Evolutionary conservation across 2,113 vertebrate species (phyloP).

Genomic region (Podarcis muralis): DNA sequence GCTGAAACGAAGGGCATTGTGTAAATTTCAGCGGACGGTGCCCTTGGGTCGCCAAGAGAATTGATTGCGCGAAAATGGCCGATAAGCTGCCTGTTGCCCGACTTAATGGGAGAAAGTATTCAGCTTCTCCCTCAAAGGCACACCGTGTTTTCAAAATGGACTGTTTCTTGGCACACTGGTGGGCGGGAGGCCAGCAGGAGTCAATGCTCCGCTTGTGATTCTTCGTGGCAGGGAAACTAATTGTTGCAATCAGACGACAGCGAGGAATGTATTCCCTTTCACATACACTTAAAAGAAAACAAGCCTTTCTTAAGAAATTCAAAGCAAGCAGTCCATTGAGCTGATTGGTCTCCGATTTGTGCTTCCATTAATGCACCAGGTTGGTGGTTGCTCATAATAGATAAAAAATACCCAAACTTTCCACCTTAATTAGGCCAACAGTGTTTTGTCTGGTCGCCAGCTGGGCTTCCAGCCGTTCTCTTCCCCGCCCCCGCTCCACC

Average conservation of each 20-base stretch:
- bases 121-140: conserved; percentile 3
- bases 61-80: background rate
- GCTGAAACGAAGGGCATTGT: background rate
- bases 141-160: conserved; percentile 53
- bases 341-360: conserved; percentile 49
- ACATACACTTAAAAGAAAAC: background rate
- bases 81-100: background rate
- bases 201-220: conserved; percentile 32
- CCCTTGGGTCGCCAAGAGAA: background rate
- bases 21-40: background rate
- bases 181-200: conserved; percentile 30
- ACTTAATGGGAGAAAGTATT: background rate
- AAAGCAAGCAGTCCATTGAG: conserved; percentile 26
- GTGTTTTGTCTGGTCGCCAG: background rate
- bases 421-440: background rate
- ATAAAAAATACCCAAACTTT: conserved; percentile 32
- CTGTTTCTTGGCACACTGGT: conserved; percentile 42
- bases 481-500: too few species aligned
- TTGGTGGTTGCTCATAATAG: conserved; percentile 37
- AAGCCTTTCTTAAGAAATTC: conserved; percentile 38
- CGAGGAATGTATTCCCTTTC: conserved; percentile 58
- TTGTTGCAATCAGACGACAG: conserved; percentile 17
- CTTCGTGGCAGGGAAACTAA: conserved; percentile 34
- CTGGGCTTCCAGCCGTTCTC: background rate
- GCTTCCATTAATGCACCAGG: conserved; percentile 38